Percentiles rank a stretch among this genome's conserved stretches.
phyloP scores from a whole-genome alignment of 2,113 vertebrate species.

The Peromyscus leucopus region DNA sequence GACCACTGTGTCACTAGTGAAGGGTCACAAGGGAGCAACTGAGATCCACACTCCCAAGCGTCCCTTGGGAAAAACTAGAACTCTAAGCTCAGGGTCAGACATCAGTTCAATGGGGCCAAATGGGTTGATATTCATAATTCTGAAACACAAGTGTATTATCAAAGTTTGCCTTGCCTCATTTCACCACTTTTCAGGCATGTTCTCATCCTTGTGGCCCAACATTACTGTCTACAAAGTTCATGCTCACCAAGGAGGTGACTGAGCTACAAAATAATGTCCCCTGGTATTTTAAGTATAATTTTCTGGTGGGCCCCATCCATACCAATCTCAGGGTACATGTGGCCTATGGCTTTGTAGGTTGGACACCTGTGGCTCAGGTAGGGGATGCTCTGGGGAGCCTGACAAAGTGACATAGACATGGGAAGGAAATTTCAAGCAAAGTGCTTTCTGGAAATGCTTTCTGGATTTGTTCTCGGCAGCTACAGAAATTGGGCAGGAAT shows the following conservation, averaged over 20 bases:
- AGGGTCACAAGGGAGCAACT: neutral
- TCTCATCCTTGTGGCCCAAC: neutral
- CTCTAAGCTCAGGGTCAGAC: neutral
- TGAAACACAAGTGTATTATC: constrained; percentile 1
- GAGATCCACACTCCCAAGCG: neutral
- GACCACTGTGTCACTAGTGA: neutral
- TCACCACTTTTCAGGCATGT: neutral
- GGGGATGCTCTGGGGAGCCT: neutral
- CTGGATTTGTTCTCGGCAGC: neutral
- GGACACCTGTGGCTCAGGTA: neutral
- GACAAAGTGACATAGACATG: neutral
- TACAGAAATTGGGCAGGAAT: neutral
- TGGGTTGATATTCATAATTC: neutral
- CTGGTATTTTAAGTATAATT: neutral
- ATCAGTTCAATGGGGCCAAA: neutral
- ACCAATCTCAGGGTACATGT: neutral
- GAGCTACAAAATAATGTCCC: neutral
- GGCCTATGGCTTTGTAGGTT: neutral
- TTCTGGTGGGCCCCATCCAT: neutral
- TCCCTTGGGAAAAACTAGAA: neutral
- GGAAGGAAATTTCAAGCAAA: neutral
- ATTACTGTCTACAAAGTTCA: neutral
- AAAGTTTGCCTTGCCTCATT: neutral
- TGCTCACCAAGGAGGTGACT: neutral
- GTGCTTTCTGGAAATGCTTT: neutral